Evolutionary conservation across 2,888 invertebrate species (phyloP), one percentile per base, ranked within the genome.

Genomic region (Mythimna loreyi): DNA sequence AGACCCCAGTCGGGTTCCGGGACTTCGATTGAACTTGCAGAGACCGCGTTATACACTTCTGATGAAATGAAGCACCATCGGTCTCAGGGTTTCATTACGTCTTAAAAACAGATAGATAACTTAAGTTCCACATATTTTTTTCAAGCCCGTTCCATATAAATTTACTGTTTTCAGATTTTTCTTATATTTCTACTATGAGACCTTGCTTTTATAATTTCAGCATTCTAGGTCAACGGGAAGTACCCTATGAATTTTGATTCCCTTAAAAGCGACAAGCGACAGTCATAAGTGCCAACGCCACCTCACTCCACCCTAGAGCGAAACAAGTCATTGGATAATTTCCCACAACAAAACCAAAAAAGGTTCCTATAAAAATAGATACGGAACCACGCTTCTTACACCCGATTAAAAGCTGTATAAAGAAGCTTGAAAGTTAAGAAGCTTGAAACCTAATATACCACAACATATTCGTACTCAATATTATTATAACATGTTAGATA

Each of bases 401-500:
- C 33, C 4, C 1, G 9, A 50, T 47, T 58, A 25, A 1, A 61
- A 21, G 16, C 30, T 50, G 9, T 45, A 21, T 30, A 19, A 7
- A 47, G 11, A 59, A 50, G 19, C 56, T 40, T 50, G 30, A 50
- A 52, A 11, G n/a, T n/a, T n/a, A 7, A 47, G 11, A 59, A 50
- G 19, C 56, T 40, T 50, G 30, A 50, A 52, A 11, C 43, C 21
- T 47, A 47, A 28, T n/a, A 45, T n/a, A 58, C 47, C 40, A 40
- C 21, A 36, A 30, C 50, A 25, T 33, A 11, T 25, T 55, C 33
- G 33, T 28, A 40, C 36, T 30, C 16, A 55, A 59, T 56, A 74
- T 74, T 36, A 40, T 40, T 16, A 19, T 40, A 60, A 75, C 75
- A 69, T 65, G 61, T 71, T 61, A 72, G 28, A 71, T 65, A 71